Evolutionary conservation across 2,113 vertebrate genomes (phyloP).

Genomic region (Empidonax alnorum): DNA sequence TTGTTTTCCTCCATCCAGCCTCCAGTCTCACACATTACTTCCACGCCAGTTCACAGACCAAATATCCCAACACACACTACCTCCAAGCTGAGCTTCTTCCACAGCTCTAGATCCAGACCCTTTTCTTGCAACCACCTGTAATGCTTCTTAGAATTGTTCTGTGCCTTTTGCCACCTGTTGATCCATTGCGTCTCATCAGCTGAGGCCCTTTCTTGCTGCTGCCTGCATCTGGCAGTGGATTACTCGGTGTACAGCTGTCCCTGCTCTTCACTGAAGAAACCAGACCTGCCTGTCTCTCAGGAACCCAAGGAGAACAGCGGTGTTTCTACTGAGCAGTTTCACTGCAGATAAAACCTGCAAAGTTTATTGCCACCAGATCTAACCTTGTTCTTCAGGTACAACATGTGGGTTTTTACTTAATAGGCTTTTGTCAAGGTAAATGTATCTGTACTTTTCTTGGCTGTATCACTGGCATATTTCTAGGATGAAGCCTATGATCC

Average conservation of each 20-base stretch:
- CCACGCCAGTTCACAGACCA: background rate
- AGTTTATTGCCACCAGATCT: background rate
- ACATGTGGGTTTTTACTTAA: background rate
- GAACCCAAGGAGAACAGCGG: background rate
- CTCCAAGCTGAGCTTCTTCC: background rate
- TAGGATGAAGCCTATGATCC: background rate
- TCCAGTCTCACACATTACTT: background rate
- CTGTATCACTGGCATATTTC: background rate
- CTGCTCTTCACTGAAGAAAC: background rate
- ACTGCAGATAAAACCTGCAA: background rate
- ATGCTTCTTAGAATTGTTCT: background rate
- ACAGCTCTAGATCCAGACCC: background rate
- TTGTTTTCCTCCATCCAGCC: background rate
- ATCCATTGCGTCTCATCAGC: background rate
- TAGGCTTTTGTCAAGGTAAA: background rate
- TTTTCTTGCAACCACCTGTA: background rate
- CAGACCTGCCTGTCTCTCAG: background rate
- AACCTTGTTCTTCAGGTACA: background rate
- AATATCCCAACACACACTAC: accelerated
- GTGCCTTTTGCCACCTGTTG: background rate
- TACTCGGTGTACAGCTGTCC: background rate
- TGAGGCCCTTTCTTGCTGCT: background rate
- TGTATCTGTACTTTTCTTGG: background rate
- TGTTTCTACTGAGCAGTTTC: background rate
- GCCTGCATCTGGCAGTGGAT: background rate